phyloP scores from a whole-genome alignment of 2,888 invertebrate genomes.

The Neoaliturus tenellus region DNA sequence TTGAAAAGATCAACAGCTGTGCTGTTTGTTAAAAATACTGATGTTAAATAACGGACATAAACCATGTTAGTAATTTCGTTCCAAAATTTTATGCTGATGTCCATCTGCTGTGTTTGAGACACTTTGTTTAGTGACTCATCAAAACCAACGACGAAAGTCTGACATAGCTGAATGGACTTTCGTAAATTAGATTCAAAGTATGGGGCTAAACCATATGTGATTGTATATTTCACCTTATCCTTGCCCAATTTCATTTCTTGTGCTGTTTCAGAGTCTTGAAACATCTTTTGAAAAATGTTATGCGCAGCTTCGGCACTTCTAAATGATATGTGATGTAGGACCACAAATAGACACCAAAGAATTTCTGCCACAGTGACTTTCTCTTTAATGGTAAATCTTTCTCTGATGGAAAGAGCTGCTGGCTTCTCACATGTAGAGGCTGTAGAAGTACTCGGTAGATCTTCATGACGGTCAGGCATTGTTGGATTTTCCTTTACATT shows the following conservation, averaged over 20 bases:
- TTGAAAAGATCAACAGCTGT: conserved; percentile 6
- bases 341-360: conserved; percentile 11
- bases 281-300: not conserved
- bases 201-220: conserved; percentile 46
- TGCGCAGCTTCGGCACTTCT: not conserved
- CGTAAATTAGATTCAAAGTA: conserved; percentile 21
- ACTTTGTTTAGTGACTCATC: conserved; percentile 54
- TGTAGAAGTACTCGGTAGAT: too few relatives aligned
- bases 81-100: conserved; percentile 56
- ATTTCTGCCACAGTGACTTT: conserved; percentile 24
- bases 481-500: too few relatives aligned
- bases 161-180: not conserved
- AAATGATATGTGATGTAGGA: not conserved
- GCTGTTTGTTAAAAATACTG: conserved; percentile 18
- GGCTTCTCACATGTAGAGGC: too few relatives aligned
- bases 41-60: conserved; percentile 42
- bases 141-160: conserved; percentile 41
- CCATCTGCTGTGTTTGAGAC: conserved; percentile 56
- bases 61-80: conserved; percentile 36
- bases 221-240: conserved; percentile 21
- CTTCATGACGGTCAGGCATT: too few relatives aligned
- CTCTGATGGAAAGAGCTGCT: not conserved
- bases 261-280: not conserved
- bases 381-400: conserved; percentile 27
- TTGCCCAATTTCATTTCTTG: not conserved